Base-by-base conservation (phyloP, 2,797 vertebrate genomes). In the Phyllotis vaccarum region DNA sequence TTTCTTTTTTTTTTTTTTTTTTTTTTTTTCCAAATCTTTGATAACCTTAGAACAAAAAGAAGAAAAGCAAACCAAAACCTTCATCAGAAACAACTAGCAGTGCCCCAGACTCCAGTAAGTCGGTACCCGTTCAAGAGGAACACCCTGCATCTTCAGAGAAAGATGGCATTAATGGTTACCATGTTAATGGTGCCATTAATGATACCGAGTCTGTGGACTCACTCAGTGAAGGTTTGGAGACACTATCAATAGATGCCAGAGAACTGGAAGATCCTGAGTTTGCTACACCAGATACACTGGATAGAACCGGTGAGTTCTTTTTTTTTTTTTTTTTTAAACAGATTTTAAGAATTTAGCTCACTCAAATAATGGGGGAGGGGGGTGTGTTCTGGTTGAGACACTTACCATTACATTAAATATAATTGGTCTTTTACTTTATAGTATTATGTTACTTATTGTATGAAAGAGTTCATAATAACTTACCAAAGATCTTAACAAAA, bases 201-300 rank as follows among this genome's bases (percentile, higher is more conserved):
- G 99, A 99, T 22, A 98, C 98, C 0, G 99, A 99, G 97, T 99
- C 99, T 0, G 98, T 99, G 56, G 99, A 99, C 96, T 99, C 99
- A 0, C 98, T 99, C 96, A 99, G 99, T 34, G 99, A 99, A 97
- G 99, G 99, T 96, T 92, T 99, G 98, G 99, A 99, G 97, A 99
- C 98, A 0, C 99, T 99, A 78, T 99, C 99, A 6, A 79, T 99
- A 98, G 99, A 99, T 76, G 99, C 99, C 88, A 98, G 98, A 9
- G 99, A 99, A 98, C 95, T 99, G 85, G 98, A 99, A 96, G 99
- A 99, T 96, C 98, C 98, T 16, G 99, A 99, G 93, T 96, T 98
- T 0, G 96, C 98, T 1, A 96, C 98, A 0, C 98, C 99, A 3
- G 99, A 98, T 82, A 64, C 92, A 40, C 96, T 98, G 31, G 97